Evolutionary conservation across 2,888 invertebrate species (phyloP).

Genomic region (Harpalus rubripes): DNA sequence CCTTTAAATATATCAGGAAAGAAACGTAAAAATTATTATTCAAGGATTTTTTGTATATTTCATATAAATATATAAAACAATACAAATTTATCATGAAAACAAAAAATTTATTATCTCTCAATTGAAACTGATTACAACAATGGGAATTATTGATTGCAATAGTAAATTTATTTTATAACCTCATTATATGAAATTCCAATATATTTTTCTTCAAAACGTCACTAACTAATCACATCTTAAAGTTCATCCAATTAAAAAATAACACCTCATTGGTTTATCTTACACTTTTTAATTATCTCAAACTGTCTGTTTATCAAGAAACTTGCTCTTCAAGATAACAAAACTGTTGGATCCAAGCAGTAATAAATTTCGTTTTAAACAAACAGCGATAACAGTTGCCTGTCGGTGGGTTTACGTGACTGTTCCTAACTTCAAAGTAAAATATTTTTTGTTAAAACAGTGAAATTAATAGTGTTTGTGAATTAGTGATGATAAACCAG

Average conservation of each 20-base stretch:
- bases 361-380: slow-evolving; percentile 43
- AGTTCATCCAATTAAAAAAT: slow-evolving; percentile 2
- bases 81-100: not conserved
- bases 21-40: not conserved
- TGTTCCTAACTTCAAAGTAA: not conserved
- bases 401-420: slow-evolving; percentile 1
- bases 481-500: not conserved
- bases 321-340: slow-evolving; percentile 34
- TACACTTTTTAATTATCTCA: slow-evolving; percentile 31
- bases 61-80: not conserved
- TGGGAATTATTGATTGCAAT: slow-evolving; percentile 2
- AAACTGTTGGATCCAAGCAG: slow-evolving; percentile 11
- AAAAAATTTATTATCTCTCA: not conserved
- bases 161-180: not conserved
- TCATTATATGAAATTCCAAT: not conserved
- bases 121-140: slow-evolving; percentile 10
- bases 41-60: not conserved
- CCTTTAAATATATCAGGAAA: not conserved
- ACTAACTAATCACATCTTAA: not conserved
- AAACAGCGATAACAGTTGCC: slow-evolving; percentile 54
- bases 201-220: not conserved
- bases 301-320: slow-evolving; percentile 47
- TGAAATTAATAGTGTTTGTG: not conserved
- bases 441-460: not conserved
- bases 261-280: slow-evolving; percentile 34